phyloP scores from a whole-genome alignment of 2,888 invertebrate species.

The Dynastes grantii region DNA sequence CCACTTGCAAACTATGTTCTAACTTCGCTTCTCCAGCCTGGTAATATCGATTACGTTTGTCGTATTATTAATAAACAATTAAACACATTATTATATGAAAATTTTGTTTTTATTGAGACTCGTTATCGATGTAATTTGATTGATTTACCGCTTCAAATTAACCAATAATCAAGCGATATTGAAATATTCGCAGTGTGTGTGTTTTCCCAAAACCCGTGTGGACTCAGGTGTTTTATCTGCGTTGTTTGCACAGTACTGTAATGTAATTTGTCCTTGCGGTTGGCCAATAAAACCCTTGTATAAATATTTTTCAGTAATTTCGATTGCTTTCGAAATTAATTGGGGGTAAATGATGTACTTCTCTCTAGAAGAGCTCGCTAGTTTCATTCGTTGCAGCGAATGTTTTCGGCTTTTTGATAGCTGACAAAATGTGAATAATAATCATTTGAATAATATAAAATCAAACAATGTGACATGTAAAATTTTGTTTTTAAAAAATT shows the following conservation, averaged over 20 bases:
- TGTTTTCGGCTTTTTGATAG: too few relatives aligned
- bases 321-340: slow-evolving; percentile 6
- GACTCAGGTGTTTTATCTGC: slow-evolving; percentile 48
- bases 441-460: too few relatives aligned
- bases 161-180: slow-evolving; percentile 45
- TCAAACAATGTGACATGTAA: too few relatives aligned
- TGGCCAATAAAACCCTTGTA: slow-evolving; percentile 10
- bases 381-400: background rate
- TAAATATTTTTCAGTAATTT: slow-evolving; percentile 19
- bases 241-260: slow-evolving; percentile 32
- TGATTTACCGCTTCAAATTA: slow-evolving; percentile 47
- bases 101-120: slow-evolving; percentile 42
- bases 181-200: slow-evolving; percentile 21
- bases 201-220: slow-evolving; percentile 38
- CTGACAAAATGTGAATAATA: too few relatives aligned
- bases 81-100: slow-evolving; percentile 42
- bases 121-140: slow-evolving; percentile 47
- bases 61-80: slow-evolving; percentile 40
- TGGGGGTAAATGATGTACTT: background rate
- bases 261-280: slow-evolving; percentile 27
- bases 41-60: slow-evolving; percentile 21
- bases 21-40: background rate
- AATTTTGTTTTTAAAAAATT: too few relatives aligned
- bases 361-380: background rate
- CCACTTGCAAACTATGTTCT: background rate